Evolutionary conservation across 2,888 invertebrate species (phyloP).

Genomic region (Cyaniris semiargus): DNA sequence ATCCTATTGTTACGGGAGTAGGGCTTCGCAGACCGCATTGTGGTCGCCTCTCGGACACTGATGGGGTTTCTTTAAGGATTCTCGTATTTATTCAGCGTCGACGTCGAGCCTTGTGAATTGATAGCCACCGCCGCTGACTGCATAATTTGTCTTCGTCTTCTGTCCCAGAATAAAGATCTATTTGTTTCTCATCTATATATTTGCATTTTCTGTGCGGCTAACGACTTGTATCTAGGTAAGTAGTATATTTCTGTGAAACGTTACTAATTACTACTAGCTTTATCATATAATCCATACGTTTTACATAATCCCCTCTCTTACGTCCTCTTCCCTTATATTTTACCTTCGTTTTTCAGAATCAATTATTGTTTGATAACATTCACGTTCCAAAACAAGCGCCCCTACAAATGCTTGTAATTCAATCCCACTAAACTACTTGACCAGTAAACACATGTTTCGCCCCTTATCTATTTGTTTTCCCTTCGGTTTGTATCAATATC

Average conservation of each 20-base stretch:
- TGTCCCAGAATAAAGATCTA: constrained; percentile 23
- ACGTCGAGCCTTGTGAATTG: constrained; percentile 55
- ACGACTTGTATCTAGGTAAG: not conserved
- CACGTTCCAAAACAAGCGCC: not conserved
- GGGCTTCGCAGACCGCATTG: constrained; percentile 4
- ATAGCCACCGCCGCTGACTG: constrained; percentile 49
- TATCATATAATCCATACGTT: not conserved
- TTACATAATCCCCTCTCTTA: not conserved
- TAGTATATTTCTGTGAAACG: not conserved
- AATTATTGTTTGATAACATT: not conserved
- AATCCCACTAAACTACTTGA: constrained; percentile 10
- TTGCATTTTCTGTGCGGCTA: not conserved
- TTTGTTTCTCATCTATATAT: constrained; percentile 15
- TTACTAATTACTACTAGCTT: not conserved
- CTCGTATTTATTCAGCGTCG: constrained; percentile 50
- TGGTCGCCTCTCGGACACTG: constrained; percentile 37
- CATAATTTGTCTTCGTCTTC: constrained; percentile 32
- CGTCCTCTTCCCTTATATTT: not conserved
- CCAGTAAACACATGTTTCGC: constrained; percentile 20
- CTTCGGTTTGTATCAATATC: constrained; percentile 20
- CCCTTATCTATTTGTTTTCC: constrained; percentile 23
- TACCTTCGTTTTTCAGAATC: not conserved
- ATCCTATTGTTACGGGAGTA: constrained; percentile 42
- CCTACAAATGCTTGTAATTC: not conserved
- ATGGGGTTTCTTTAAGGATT: constrained; percentile 38